These are phyloP conservation scores for Lithophane semibrunnea DNA, from an alignment of 2,888 invertebrate species.

Conservation along the genomic window DNA sequence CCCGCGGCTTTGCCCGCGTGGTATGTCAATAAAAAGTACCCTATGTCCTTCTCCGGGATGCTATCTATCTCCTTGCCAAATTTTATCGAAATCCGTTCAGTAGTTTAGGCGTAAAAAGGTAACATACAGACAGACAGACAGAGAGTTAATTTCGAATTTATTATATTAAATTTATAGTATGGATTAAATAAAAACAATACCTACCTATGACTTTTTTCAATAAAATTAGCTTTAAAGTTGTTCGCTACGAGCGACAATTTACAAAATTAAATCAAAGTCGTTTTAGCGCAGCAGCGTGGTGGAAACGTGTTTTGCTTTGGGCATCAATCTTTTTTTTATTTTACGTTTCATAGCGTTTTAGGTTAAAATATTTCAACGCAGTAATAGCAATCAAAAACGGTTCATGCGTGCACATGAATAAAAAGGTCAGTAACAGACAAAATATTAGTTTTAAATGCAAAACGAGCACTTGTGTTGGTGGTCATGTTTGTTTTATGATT, in stretches of 20 bases:
- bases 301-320: neutral
- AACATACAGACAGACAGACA: no score
- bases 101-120: no score
- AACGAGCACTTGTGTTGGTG: slow-evolving; percentile 22
- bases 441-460: slow-evolving; percentile 53
- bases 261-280: neutral
- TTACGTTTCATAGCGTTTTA: slow-evolving; percentile 33
- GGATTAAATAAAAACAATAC: no score
- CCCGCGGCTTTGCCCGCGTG: no score
- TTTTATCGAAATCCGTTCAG: no score
- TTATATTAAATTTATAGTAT: no score
- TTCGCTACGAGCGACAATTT: neutral
- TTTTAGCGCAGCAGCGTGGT: neutral
- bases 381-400: slow-evolving; percentile 44
- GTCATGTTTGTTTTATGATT: slow-evolving; percentile 30
- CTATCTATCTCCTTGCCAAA: no score
- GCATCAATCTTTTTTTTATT: slow-evolving; percentile 45
- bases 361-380: slow-evolving; percentile 45
- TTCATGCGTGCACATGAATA: slow-evolving; percentile 51
- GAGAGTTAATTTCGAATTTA: no score
- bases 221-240: neutral
- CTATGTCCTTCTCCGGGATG: no score
- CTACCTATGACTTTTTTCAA: neutral
- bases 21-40: no score
- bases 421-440: slow-evolving; percentile 36